Evolutionary conservation across 2,113 vertebrate genomes (phyloP).

Genomic region (Corapipo altera): DNA sequence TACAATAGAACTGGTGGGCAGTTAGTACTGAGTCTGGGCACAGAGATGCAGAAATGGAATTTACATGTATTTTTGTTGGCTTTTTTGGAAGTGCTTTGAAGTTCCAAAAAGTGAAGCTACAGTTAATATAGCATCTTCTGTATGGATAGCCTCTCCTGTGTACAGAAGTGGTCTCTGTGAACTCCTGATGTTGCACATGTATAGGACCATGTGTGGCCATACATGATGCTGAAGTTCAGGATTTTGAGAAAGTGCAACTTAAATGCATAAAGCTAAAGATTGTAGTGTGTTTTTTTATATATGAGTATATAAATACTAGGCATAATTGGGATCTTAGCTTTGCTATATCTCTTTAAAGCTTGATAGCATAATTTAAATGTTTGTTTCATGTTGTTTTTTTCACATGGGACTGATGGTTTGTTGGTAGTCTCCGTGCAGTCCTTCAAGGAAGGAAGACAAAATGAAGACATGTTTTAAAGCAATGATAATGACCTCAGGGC

Average conservation of each 20-base stretch:
- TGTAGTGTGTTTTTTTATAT: background rate
- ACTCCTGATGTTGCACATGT: background rate
- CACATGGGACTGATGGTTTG: background rate
- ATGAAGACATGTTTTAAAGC: background rate
- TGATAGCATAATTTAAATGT: background rate
- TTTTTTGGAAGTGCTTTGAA: background rate
- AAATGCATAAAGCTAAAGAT: background rate
- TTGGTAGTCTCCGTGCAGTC: background rate
- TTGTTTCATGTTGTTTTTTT: background rate
- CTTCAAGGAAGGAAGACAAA: background rate
- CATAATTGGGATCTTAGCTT: background rate
- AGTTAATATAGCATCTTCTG: background rate
- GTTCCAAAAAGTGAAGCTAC: background rate
- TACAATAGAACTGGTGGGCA: background rate
- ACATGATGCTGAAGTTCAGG: background rate
- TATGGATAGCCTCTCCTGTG: background rate
- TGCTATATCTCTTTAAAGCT: background rate
- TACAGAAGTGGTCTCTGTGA: background rate
- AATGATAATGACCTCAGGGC: background rate
- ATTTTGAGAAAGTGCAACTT: background rate
- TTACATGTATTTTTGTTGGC: background rate
- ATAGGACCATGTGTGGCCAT: background rate
- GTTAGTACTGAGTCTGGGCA: background rate
- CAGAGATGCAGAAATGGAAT: background rate
- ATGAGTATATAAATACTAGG: background rate